Evolutionary conservation across 2,888 invertebrate species (phyloP).

Genomic region (Seira ritae): DNA sequence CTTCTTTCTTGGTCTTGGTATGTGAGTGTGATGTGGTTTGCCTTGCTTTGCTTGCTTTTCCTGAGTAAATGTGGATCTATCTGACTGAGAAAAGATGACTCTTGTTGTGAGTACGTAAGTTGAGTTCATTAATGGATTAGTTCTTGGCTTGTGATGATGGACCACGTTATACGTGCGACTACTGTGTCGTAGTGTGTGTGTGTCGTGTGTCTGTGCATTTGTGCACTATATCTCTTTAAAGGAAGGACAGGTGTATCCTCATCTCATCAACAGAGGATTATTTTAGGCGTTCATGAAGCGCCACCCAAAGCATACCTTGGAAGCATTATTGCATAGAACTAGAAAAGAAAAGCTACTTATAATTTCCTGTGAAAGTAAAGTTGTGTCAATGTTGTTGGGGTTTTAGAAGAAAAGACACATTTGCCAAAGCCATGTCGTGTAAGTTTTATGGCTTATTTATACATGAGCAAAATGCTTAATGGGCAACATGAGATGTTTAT

Average conservation of each 20-base stretch:
- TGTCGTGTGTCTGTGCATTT: background rate
- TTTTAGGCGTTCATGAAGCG: background rate
- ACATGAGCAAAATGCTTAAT: background rate
- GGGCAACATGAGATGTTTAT: background rate
- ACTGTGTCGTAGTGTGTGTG: background rate
- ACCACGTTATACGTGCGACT: background rate
- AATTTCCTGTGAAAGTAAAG: slow-evolving; percentile 13
- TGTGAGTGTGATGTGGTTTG: slow-evolving; percentile 17
- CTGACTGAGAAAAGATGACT: slow-evolving; percentile 3
- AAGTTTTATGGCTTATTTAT: background rate
- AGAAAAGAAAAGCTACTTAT: background rate
- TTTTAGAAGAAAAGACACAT: background rate
- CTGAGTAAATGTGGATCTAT: background rate
- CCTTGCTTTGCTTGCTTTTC: background rate
- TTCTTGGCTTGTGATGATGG: slow-evolving; percentile 25
- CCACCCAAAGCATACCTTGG: no score
- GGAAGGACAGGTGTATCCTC: background rate
- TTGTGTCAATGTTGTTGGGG: background rate
- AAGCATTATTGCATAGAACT: background rate
- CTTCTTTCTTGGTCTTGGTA: background rate
- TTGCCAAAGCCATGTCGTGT: background rate
- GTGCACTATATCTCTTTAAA: background rate
- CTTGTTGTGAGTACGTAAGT: background rate
- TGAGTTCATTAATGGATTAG: slow-evolving; percentile 48
- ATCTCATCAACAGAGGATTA: background rate